These are phyloP conservation scores for Mesopsocus fuscifrons DNA, from an alignment of 2,888 invertebrate species.

Conservation along the genomic window DNA sequence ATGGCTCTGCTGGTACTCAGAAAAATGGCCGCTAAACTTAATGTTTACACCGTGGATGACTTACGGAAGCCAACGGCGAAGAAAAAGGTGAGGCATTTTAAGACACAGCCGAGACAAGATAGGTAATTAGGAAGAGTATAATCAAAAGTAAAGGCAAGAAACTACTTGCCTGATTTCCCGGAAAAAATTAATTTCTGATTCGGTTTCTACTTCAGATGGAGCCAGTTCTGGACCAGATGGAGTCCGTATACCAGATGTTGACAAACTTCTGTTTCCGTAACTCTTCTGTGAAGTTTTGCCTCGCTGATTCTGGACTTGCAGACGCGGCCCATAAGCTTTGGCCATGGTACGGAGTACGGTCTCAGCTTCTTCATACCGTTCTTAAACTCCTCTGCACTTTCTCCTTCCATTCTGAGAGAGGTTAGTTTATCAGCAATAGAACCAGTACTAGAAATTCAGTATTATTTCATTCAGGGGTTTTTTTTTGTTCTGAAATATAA, in stretches of 20 bases:
- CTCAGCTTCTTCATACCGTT: background rate
- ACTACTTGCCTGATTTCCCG: too few species aligned
- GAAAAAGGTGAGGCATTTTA: too few species aligned
- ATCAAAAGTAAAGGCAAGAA: too few species aligned
- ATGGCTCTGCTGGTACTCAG: background rate
- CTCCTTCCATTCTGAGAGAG: background rate
- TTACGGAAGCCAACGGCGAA: background rate
- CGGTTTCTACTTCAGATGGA: background rate
- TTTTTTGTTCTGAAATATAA: background rate
- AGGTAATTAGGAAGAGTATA: too few species aligned
- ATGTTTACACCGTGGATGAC: background rate
- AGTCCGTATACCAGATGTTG: background rate
- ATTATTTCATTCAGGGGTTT: too few species aligned
- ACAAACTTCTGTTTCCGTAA: background rate
- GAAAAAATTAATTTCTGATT: too few species aligned
- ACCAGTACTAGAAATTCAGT: too few species aligned
- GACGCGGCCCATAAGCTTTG: slow-evolving; percentile 1
- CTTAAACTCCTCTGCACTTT: slow-evolving; percentile 3
- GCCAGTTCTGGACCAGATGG: background rate
- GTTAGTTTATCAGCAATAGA: too few species aligned
- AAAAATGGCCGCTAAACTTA: background rate
- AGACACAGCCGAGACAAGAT: too few species aligned
- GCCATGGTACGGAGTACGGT: background rate
- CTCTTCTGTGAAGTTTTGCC: background rate
- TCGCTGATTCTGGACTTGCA: background rate